Evolutionary conservation across 2,797 vertebrate species (phyloP).

Genomic region (Micromesistius poutassou): DNA sequence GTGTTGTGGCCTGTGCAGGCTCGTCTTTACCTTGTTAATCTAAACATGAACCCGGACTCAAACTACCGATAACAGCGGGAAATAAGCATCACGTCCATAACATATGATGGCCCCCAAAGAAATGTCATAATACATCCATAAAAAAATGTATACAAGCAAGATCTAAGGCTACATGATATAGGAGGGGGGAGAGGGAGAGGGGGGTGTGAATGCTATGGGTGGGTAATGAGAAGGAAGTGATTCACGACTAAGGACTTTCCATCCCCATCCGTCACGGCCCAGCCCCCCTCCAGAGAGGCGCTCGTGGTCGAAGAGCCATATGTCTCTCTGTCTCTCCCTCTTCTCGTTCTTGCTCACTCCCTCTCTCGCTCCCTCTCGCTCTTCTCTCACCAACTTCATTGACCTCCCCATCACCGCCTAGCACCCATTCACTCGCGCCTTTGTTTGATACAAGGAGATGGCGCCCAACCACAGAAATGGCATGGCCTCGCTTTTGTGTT

Average conservation of each 20-base stretch:
- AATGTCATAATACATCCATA: not conserved
- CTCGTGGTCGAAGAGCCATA: not conserved
- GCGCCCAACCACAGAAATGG: not conserved
- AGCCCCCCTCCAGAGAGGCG: not conserved
- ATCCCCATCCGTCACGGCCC: not conserved
- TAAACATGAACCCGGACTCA: not conserved
- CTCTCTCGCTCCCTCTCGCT: not conserved
- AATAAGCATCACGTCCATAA: not conserved
- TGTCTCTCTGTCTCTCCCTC: not conserved
- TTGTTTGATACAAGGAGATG: not conserved
- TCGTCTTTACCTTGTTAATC: not conserved
- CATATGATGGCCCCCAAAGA: not conserved
- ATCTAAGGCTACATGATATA: not conserved
- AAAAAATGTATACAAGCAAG: not conserved
- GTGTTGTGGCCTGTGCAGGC: constrained; percentile 9
- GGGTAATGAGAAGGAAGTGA: not conserved
- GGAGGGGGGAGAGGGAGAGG: too few relatives aligned
- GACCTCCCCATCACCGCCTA: not conserved
- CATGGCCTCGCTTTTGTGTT: not conserved
- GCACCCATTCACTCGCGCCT: constrained; percentile 2
- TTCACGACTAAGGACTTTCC: not conserved
- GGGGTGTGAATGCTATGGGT: not conserved
- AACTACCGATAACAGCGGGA: not conserved
- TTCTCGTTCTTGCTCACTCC: not conserved
- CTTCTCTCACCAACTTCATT: not conserved